Percentiles rank a stretch among this genome's conserved stretches.
Evolutionary conservation across 2,797 vertebrate species (phyloP).

Genomic region (Pseudocheirus occidentalis): DNA sequence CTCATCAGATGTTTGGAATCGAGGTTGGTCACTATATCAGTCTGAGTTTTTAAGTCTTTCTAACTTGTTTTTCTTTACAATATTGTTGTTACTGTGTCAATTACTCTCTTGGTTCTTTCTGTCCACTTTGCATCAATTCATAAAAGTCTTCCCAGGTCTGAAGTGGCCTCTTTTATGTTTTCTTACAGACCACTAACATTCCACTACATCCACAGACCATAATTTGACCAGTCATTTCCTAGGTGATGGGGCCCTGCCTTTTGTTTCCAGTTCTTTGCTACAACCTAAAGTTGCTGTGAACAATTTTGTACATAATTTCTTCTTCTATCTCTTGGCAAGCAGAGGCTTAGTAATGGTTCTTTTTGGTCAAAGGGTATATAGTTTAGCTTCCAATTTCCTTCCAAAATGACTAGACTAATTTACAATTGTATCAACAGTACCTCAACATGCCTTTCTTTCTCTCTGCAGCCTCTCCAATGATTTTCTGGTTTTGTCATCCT

Average conservation of each 20-base stretch:
- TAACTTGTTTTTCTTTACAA: not conserved
- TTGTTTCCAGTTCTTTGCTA: not conserved
- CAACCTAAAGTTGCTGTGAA: not conserved
- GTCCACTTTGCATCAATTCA: not conserved
- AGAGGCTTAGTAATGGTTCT: not conserved
- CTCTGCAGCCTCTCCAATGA: not conserved
- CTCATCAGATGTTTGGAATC: not conserved
- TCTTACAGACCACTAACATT: not conserved
- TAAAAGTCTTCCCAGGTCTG: not conserved
- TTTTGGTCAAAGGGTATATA: not conserved
- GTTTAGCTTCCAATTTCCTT: not conserved
- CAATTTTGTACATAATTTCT: not conserved
- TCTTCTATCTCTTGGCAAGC: not conserved
- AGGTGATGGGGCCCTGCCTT: not conserved
- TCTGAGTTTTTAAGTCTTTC: not conserved
- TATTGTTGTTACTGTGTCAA: not conserved
- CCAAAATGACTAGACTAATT: not conserved
- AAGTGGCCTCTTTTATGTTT: not conserved
- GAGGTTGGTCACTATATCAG: not conserved
- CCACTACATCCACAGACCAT: not conserved
- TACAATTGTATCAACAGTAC: not conserved
- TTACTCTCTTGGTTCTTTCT: not conserved
- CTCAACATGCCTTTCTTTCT: not conserved
- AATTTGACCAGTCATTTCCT: not conserved
- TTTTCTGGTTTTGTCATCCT: not conserved